Conservation (phyloP, 2,888 invertebrate genomes). For the Hypolimnas misippus region DNA sequence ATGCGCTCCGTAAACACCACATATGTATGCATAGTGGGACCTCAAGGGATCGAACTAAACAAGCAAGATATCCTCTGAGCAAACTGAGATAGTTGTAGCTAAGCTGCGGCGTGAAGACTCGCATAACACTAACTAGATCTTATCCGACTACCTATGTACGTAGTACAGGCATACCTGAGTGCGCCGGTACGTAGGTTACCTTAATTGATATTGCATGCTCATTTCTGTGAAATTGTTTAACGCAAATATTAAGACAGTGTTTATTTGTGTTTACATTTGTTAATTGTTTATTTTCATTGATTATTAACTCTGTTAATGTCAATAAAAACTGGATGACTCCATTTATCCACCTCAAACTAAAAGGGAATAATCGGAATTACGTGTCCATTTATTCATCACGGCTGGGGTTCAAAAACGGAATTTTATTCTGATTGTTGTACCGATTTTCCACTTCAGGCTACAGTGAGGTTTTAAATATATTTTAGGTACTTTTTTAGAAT, state of each 20-base stretch:
- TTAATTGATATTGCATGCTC: slow-evolving; percentile 4
- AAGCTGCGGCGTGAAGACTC: slow-evolving; percentile 11
- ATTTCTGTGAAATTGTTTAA: neutral
- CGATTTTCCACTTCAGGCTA: too few species aligned
- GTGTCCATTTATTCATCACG: too few species aligned
- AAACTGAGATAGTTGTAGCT: slow-evolving; percentile 15
- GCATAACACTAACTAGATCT: slow-evolving; percentile 13
- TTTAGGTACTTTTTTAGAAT: too few species aligned
- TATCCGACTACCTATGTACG: neutral
- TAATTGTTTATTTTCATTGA: neutral
- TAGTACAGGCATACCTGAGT: neutral
- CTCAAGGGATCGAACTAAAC: slow-evolving; percentile 17
- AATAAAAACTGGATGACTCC: too few species aligned
- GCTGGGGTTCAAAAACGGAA: too few species aligned
- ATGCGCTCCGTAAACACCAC: slow-evolving; percentile 7
- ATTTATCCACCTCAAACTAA: too few species aligned
- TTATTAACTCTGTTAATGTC: too few species aligned
- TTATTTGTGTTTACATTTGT: neutral
- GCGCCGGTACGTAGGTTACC: neutral
- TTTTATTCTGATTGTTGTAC: too few species aligned
- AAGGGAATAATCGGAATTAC: too few species aligned
- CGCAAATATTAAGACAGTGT: neutral
- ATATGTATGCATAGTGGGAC: slow-evolving; percentile 12
- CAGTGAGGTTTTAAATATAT: too few species aligned
- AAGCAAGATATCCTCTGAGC: slow-evolving; percentile 19